Percentiles rank a stretch among this genome's conserved stretches.
Conservation (phyloP, 2,888 invertebrate species). For the Tetragonisca angustula region DNA sequence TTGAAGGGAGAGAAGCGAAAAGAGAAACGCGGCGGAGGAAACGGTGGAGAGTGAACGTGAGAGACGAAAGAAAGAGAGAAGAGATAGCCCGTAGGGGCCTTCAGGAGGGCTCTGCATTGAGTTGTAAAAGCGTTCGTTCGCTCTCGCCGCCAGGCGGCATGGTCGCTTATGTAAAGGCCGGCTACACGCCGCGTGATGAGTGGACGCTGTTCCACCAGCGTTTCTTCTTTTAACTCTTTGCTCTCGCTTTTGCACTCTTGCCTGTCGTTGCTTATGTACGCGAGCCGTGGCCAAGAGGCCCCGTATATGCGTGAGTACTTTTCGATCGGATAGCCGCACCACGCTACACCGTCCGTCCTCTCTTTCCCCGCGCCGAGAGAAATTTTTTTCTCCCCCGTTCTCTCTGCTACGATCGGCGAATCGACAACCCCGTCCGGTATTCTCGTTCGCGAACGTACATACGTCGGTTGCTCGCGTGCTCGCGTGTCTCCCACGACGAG, state of each 20-base stretch:
- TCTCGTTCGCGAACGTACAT: conserved; percentile 19
- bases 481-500: conserved; percentile 51
- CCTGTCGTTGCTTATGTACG: conserved; percentile 69
- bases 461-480: conserved; percentile 52
- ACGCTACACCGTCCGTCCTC: conserved; percentile 5
- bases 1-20: conserved; percentile 49
- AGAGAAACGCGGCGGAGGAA: conserved; percentile 22
- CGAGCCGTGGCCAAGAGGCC: conserved; percentile 25
- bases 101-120: conserved; percentile 80
- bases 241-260: conserved; percentile 77
- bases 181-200: conserved; percentile 84
- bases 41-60: conserved; percentile 25
- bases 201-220: conserved; percentile 82
- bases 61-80: conserved; percentile 20
- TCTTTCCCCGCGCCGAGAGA: neutral
- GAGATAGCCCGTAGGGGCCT: conserved; percentile 72
- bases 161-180: conserved; percentile 84
- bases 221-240: conserved; percentile 82
- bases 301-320: conserved; percentile 67
- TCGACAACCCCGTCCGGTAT: conserved; percentile 56
- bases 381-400: conserved; percentile 36
- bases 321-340: conserved; percentile 53
- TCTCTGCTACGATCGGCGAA: conserved; percentile 30
- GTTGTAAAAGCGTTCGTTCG: conserved; percentile 84
- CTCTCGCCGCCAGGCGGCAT: conserved; percentile 82